phyloP scores from a whole-genome alignment of 2,888 invertebrate species.

The Orchestes rusci region DNA sequence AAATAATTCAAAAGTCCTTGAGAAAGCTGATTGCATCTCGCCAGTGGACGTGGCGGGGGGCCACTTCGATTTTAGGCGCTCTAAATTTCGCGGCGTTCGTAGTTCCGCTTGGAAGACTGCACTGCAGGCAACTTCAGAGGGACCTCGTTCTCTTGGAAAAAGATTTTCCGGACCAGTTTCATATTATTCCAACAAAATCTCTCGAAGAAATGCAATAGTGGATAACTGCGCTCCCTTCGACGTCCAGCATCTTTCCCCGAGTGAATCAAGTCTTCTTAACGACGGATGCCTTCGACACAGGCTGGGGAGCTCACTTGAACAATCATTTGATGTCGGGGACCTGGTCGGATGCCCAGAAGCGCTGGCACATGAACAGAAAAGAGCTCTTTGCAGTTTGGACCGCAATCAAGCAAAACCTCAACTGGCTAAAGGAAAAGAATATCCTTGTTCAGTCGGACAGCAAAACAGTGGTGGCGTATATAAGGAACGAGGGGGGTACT shows the following conservation, averaged over 20 bases:
- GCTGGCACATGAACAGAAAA: constrained; percentile 17
- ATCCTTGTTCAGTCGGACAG: constrained; percentile 4
- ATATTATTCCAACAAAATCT: constrained; percentile 4
- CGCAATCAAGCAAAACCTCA: not conserved
- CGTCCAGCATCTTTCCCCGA: constrained; percentile 2
- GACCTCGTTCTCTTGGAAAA: constrained; percentile 2
- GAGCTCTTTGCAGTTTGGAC: constrained; percentile 11
- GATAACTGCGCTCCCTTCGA: constrained; percentile 2
- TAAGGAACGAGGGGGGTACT: constrained; percentile 17
- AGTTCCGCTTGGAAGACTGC: constrained; percentile 18
- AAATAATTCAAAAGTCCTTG: too few species aligned
- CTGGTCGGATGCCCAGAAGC: constrained; percentile 5
- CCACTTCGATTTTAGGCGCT: constrained; percentile 14
- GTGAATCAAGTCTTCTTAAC: not conserved
- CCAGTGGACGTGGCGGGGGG: constrained; percentile 10
- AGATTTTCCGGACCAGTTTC: constrained; percentile 1
- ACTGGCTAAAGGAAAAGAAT: constrained; percentile 2
- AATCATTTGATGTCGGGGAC: constrained; percentile 1
- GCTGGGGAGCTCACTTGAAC: constrained; percentile 18
- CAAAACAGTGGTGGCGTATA: too few species aligned
- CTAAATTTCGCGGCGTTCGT: constrained; percentile 20
- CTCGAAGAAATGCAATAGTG: constrained; percentile 12
- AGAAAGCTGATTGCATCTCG: too few species aligned
- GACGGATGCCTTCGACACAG: constrained; percentile 12
- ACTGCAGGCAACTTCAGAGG: constrained; percentile 14